phyloP scores from a whole-genome alignment of 2,888 invertebrate species.

The Biston stratarius region DNA sequence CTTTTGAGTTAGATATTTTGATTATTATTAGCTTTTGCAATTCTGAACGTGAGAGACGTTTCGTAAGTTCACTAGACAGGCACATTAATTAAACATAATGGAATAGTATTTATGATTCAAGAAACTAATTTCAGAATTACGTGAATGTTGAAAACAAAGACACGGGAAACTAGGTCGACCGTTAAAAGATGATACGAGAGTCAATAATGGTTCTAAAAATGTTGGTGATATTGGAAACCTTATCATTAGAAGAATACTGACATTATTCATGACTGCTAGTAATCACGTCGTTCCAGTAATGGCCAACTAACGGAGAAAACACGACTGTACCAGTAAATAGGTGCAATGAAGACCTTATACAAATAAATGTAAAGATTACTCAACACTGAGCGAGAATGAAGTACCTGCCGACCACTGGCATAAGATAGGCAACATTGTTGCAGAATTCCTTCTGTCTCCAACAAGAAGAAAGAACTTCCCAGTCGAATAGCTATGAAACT shows the following conservation, averaged over 20 bases:
- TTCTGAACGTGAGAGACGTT: constrained; percentile 3
- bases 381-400: constrained; percentile 47
- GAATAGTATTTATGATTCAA: no score
- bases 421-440: constrained; percentile 42
- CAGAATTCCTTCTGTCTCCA: no score
- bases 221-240: background rate
- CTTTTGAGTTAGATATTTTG: constrained; percentile 34
- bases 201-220: background rate
- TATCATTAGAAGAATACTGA: constrained; percentile 52
- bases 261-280: constrained; percentile 53
- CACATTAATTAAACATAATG: background rate
- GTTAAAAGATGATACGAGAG: background rate
- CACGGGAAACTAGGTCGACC: background rate
- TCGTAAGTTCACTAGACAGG: background rate
- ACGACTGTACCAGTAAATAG: constrained; percentile 62
- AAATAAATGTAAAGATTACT: constrained; percentile 50
- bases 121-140: background rate
- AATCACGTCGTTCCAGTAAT: constrained; percentile 45
- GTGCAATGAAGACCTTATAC: constrained; percentile 57
- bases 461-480: constrained; percentile 36
- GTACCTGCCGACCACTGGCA: constrained; percentile 39
- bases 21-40: constrained; percentile 23
- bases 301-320: constrained; percentile 62
- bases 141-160: background rate
- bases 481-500: constrained; percentile 40